Conservation (phyloP, 1,140 invertebrate genomes). For the Dinoponera quadriceps region DNA sequence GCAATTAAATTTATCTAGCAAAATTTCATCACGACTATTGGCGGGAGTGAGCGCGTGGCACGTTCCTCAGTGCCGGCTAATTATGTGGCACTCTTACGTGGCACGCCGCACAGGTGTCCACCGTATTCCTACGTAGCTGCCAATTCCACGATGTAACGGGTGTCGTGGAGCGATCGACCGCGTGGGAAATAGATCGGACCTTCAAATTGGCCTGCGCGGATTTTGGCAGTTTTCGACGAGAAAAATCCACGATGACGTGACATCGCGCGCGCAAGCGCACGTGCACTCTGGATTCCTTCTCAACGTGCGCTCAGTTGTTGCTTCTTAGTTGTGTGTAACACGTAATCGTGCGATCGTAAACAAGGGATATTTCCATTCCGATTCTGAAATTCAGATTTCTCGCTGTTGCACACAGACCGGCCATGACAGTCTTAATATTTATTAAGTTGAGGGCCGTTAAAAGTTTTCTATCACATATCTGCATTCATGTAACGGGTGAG, state of each 20-base stretch:
- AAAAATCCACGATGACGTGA: background rate
- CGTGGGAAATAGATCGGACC: background rate
- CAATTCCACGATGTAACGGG: constrained; percentile 71
- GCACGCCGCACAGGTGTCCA: constrained; percentile 76
- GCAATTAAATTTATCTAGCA: constrained; percentile 11
- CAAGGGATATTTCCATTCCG: too few relatives aligned
- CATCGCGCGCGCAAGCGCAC: constrained; percentile 23
- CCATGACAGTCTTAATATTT: too few relatives aligned
- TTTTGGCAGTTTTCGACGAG: constrained; percentile 46
- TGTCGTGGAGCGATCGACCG: constrained; percentile 52
- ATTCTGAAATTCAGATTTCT: too few relatives aligned
- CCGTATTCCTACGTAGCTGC: constrained; percentile 64
- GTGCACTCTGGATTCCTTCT: constrained; percentile 1
- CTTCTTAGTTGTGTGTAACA: too few relatives aligned
- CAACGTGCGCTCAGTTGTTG: background rate
- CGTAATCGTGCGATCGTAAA: too few relatives aligned
- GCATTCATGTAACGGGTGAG: too few relatives aligned
- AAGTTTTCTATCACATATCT: too few relatives aligned
- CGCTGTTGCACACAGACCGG: too few relatives aligned
- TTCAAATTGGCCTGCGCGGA: constrained; percentile 27
- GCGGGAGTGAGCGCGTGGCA: constrained; percentile 61
- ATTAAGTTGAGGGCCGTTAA: too few relatives aligned
- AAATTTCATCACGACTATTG: constrained; percentile 20
- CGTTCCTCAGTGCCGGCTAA: constrained; percentile 69
- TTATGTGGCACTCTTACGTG: constrained; percentile 74